A percentile compares a stretch with the other conserved stretches of the same genome.
Conservation (phyloP, 37 sponge, comb jelly and placozoan species). For the Theonella swinhoei region DNA sequence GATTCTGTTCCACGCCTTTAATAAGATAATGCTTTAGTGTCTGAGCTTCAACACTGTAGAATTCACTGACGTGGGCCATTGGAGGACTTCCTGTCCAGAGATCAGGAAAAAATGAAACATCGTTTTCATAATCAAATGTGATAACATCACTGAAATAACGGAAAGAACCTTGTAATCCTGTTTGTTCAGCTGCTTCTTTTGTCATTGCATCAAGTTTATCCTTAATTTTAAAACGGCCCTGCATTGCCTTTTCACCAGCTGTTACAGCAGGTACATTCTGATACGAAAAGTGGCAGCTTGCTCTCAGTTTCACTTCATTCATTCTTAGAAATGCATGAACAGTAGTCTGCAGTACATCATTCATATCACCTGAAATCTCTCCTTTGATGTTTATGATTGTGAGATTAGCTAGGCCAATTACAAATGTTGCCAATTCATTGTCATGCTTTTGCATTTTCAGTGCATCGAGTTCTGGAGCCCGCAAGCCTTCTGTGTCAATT, state of each 20-base stretch:
- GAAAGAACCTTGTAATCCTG: background rate
- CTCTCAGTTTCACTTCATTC: slow-evolving; percentile 12
- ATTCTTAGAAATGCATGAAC: slow-evolving; percentile 53
- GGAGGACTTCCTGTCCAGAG: slow-evolving; percentile 46
- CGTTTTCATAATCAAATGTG: slow-evolving; percentile 30
- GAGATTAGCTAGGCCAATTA: slow-evolving; percentile 40
- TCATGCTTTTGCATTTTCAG: slow-evolving; percentile 15
- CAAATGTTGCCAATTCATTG: slow-evolving; percentile 46
- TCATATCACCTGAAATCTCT: slow-evolving; percentile 15
- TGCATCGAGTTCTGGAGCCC: slow-evolving; percentile 29
- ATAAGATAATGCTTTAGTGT: background rate
- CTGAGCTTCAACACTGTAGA: slow-evolving; percentile 27
- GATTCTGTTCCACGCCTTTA: too few relatives aligned
- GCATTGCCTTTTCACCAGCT: background rate
- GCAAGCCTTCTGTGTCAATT: slow-evolving; percentile 35
- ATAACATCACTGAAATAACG: slow-evolving; percentile 32
- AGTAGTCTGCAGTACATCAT: slow-evolving; percentile 36
- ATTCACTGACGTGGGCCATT: slow-evolving; percentile 35
- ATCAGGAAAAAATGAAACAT: slow-evolving; percentile 35
- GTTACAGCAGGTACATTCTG: slow-evolving; percentile 36
- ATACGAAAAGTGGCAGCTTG: slow-evolving; percentile 43
- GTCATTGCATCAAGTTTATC: slow-evolving; percentile 33
- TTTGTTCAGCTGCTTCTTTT: slow-evolving; percentile 15
- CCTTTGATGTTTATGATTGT: slow-evolving; percentile 38
- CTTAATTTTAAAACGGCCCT: background rate